A percentile compares a stretch with the other conserved stretches of the same genome.
Evolutionary conservation across 2,888 invertebrate species (phyloP).

Genomic region (Philhelius pedissequus): DNA sequence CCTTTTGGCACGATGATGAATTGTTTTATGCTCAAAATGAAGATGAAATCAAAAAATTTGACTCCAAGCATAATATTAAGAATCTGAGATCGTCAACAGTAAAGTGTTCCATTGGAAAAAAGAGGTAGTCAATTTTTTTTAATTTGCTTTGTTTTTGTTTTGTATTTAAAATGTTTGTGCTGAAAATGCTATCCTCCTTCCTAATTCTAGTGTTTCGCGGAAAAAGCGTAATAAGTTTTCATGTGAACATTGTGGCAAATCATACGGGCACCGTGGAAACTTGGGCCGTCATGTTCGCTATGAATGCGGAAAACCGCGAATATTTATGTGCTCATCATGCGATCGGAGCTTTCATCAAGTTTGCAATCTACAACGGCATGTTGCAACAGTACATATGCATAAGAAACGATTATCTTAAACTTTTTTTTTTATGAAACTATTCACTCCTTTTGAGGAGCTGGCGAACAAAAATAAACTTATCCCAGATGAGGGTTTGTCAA

Average conservation of each 20-base stretch:
- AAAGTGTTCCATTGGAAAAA: background rate
- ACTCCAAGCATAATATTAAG: background rate
- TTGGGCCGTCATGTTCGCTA: conserved; percentile 83
- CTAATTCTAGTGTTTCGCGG: background rate
- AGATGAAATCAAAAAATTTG: background rate
- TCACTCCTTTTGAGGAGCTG: no score
- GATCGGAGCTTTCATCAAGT: conserved; percentile 77
- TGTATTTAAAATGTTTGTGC: background rate
- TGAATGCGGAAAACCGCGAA: conserved; percentile 77
- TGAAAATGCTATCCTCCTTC: background rate
- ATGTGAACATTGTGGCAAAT: conserved; percentile 66
- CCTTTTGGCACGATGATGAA: background rate
- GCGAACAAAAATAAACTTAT: no score
- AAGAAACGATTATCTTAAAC: background rate
- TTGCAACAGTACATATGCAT: conserved; percentile 47
- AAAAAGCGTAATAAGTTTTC: conserved; percentile 28
- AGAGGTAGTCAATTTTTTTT: background rate
- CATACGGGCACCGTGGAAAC: conserved; percentile 84
- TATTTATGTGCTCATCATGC: conserved; percentile 75
- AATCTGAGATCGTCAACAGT: background rate
- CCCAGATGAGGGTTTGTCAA: no score
- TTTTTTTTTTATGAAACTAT: background rate
- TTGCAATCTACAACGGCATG: conserved; percentile 67
- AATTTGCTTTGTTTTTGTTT: background rate
- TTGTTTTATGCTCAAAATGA: background rate